phyloP scores from a whole-genome alignment of 2,888 invertebrate genomes.

The Leucoptera coffeella region DNA sequence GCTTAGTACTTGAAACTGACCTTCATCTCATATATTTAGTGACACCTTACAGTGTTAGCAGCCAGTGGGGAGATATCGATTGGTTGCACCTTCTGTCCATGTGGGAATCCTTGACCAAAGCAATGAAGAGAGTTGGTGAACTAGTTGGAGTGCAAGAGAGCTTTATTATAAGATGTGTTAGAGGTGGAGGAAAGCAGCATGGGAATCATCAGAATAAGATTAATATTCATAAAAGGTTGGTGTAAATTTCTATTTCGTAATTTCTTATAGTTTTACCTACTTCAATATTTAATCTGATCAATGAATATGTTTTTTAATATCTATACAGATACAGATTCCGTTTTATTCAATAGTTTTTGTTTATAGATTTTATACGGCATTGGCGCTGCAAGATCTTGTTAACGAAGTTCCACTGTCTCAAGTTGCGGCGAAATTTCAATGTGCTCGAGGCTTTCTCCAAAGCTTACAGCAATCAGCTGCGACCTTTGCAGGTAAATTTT shows the following conservation, averaged over 20 bases:
- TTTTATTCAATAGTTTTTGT: slow-evolving; percentile 6
- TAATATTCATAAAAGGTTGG: slow-evolving; percentile 59
- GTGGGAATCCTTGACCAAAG: slow-evolving; percentile 74
- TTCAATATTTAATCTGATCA: slow-evolving; percentile 1
- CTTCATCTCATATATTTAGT: slow-evolving; percentile 93
- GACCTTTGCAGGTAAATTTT: slow-evolving; percentile 75
- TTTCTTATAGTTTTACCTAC: slow-evolving; percentile 1
- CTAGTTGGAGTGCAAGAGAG: slow-evolving; percentile 84
- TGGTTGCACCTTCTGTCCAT: slow-evolving; percentile 74
- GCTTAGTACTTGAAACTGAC: slow-evolving; percentile 90
- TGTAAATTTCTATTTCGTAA: neutral
- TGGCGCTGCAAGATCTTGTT: slow-evolving; percentile 89
- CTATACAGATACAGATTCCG: no score
- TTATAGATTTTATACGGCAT: slow-evolving; percentile 76
- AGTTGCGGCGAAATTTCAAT: slow-evolving; percentile 80
- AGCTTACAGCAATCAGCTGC: slow-evolving; percentile 91
- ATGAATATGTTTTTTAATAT: neutral
- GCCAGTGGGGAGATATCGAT: slow-evolving; percentile 73
- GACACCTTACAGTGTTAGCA: slow-evolving; percentile 85
- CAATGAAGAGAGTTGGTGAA: slow-evolving; percentile 81
- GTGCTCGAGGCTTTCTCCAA: slow-evolving; percentile 86
- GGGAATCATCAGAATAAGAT: slow-evolving; percentile 48
- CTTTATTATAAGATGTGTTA: slow-evolving; percentile 73
- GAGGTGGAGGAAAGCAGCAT: slow-evolving; percentile 57
- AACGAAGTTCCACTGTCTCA: slow-evolving; percentile 77